These are phyloP conservation scores for Cladorhizidae sp. DNA, from an alignment of 37 sponge, comb jelly and placozoan species.

Conservation along the genomic window DNA sequence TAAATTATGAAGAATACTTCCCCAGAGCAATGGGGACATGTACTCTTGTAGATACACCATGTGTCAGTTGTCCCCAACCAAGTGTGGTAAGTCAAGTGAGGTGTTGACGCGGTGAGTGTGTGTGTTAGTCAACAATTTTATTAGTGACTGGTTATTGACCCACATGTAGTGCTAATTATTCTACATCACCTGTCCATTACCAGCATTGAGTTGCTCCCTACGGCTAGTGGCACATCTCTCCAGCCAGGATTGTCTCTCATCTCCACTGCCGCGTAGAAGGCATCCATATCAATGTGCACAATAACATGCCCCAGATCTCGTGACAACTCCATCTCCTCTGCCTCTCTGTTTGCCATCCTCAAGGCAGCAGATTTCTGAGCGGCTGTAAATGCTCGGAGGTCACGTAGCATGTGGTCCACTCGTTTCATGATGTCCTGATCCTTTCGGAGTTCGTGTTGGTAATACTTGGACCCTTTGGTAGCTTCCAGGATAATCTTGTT, in stretches of 20 bases:
- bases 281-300: conserved; percentile 99
- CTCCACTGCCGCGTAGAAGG: conserved; percentile 97
- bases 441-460: conserved; percentile 77
- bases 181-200: conserved; percentile 51
- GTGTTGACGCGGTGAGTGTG: too few species aligned
- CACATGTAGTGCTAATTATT: neutral
- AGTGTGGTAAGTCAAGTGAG: too few species aligned
- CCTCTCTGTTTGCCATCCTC: conserved; percentile 49
- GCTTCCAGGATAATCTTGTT: conserved; percentile 91
- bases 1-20: too few species aligned
- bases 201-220: conserved; percentile 88
- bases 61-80: too few species aligned
- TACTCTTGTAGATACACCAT: too few species aligned
- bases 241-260: conserved; percentile 89
- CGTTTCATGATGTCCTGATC: conserved; percentile 63
- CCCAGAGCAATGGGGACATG: too few species aligned
- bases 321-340: conserved; percentile 70
- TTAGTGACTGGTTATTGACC: neutral
- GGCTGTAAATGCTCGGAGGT: conserved; percentile 55
- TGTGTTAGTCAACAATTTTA: too few species aligned
- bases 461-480: conserved; percentile 90
- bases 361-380: conserved; percentile 49
- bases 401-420: conserved; percentile 45
- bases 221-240: conserved; percentile 89
- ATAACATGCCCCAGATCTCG: conserved; percentile 80